phyloP scores from a whole-genome alignment of 2,797 vertebrate species.

The Pteropus rufus region DNA sequence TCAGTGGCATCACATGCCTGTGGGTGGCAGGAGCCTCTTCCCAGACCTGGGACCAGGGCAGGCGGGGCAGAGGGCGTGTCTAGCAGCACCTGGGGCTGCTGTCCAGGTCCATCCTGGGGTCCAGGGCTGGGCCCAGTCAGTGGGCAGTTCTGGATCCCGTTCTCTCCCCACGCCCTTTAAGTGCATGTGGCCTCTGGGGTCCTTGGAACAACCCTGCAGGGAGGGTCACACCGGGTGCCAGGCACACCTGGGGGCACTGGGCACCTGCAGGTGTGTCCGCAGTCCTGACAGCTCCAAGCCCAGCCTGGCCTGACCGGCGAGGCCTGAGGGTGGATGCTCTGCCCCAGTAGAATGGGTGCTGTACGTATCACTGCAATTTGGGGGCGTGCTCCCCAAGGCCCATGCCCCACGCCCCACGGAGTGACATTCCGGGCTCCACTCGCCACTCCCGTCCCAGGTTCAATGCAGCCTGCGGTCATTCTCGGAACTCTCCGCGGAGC shows the following conservation, averaged over 20 bases:
- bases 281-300: background rate
- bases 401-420: background rate
- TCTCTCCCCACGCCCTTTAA: background rate
- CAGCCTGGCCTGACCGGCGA: background rate
- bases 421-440: background rate
- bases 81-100: no score
- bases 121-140: background rate
- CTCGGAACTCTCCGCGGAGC: background rate
- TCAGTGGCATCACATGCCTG: background rate
- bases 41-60: background rate
- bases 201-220: background rate
- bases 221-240: background rate
- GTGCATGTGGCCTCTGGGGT: background rate
- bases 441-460: background rate
- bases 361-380: no score
- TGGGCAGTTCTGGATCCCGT: background rate
- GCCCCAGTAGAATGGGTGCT: background rate
- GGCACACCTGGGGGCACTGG: background rate
- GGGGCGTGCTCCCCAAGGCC: background rate
- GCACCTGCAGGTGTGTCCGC: background rate
- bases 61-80: no score
- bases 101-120: background rate
- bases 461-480: no score
- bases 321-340: background rate
- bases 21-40: no score